Base-by-base conservation (phyloP, 2,888 invertebrate genomes). In the Watsonalla binaria region DNA sequence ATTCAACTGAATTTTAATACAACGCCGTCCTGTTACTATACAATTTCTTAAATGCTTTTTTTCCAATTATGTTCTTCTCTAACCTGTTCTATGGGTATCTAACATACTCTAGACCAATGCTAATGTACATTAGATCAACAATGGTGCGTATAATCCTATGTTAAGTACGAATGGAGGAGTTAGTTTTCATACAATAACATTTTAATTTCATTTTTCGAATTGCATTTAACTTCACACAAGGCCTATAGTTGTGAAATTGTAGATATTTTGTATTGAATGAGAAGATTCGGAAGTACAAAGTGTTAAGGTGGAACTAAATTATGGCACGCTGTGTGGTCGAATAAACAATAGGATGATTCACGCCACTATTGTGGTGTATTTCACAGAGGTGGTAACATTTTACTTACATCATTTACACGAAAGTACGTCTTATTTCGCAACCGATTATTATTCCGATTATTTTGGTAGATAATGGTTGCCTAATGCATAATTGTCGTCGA, bases 181-280 rank as follows among this genome's bases (percentile, higher is more conserved):
- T 55, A 39, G 34, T 57, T 59, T 57, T 35, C 46, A 46, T 46
- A 49, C 45, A 58, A 54, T 60, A 54, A 61, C 51, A 46, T 46
- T 68, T 59, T 57, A 62, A 72, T 59, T 66, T 63, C 64, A 62
- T 63, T 55, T 68, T 65, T 66, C 62, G 63, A 58, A 59, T 65
- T 78, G 86, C 88, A 87, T 88, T 88, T 87, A 87, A 86, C 82
- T 79, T 76, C 63, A 73, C 78, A 82, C 73, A 84, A 70, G 84
- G 86, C 85, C 86, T 87, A 84, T 72, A 68, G 76, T 15, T 63
- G 60, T 66, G 56, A 69, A 70, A 69, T 68, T 84, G 82, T 82
- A 80, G 78, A 83, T 82, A 80, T 76, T 72, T 71, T 76, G 65
- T 73, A 73, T 72, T 65, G 62, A 68, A 60, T 54, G 53, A 57